These are phyloP conservation scores for Edolisoma coerulescens DNA, from an alignment of 2,113 vertebrate species.

Conservation along the genomic window DNA sequence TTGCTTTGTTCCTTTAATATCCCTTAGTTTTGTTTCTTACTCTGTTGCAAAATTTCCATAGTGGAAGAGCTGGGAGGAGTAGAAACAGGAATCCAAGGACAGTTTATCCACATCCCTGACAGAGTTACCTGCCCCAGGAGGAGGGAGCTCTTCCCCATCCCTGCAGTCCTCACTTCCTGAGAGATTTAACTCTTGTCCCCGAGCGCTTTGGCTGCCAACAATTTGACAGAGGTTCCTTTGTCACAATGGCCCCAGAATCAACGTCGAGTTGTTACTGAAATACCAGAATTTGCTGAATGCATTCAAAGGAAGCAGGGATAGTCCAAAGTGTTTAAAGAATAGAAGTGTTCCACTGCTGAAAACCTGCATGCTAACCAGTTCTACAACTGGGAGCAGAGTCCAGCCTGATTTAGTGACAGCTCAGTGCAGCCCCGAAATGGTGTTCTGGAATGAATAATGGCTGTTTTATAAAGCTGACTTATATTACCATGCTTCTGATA, in stretches of 20 bases:
- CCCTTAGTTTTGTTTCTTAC: not conserved
- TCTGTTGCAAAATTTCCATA: not conserved
- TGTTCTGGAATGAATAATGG: not conserved
- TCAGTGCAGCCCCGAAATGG: not conserved
- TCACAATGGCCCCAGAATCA: not conserved
- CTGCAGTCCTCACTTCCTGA: not conserved
- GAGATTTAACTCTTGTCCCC: not conserved
- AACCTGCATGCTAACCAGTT: not conserved
- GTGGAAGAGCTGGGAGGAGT: not conserved
- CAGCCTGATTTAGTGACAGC: not conserved
- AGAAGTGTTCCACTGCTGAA: not conserved
- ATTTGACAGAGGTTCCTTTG: not conserved
- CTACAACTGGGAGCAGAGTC: not conserved
- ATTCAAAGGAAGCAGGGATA: not conserved
- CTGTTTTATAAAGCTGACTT: not conserved
- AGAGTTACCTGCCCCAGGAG: not conserved
- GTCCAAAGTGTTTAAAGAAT: not conserved
- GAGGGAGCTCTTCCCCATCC: not conserved
- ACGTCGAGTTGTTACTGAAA: not conserved
- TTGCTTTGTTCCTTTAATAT: not conserved
- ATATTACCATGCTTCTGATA: not conserved
- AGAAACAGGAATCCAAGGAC: not conserved
- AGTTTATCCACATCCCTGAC: not conserved
- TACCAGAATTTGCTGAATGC: not conserved
- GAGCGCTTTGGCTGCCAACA: not conserved